Conservation (phyloP, 2,888 invertebrate genomes). For the Argynnis bischoffii region DNA sequence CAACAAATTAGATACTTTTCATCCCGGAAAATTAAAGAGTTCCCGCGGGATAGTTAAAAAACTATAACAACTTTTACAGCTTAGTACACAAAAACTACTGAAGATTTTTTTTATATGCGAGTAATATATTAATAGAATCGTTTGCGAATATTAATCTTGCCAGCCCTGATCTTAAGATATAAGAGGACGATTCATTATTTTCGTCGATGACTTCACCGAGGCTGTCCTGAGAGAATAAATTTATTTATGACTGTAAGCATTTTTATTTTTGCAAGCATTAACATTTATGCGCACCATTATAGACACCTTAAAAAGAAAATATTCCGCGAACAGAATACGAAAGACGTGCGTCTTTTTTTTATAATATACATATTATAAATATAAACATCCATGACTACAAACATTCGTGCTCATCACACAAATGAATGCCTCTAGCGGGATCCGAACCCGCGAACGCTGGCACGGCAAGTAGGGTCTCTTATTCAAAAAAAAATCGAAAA, state of each 20-base stretch:
- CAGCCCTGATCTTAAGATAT: conserved; percentile 31
- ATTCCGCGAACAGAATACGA: not conserved
- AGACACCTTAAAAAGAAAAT: not conserved
- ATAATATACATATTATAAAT: not conserved
- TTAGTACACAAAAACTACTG: no score
- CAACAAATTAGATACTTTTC: no score
- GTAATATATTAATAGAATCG: not conserved
- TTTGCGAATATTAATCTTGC: conserved; percentile 15
- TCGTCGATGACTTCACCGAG: conserved; percentile 70
- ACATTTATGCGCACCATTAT: conserved; percentile 41
- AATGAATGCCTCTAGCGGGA: no score
- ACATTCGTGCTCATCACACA: no score
- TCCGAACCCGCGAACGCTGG: no score
- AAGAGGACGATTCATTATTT: conserved; percentile 47
- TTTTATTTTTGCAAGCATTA: conserved; percentile 47
- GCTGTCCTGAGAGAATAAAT: conserved; percentile 48
- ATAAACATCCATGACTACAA: no score
- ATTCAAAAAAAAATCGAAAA: no score
- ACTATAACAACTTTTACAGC: no score
- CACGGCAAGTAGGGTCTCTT: no score
- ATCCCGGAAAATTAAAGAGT: no score
- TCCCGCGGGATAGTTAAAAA: no score
- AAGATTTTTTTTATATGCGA: no score
- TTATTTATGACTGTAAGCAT: conserved; percentile 57
- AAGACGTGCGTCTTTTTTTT: not conserved